Evolutionary conservation across 2,113 vertebrate genomes (phyloP).

Genomic region (Psilopsiagon aymara): DNA sequence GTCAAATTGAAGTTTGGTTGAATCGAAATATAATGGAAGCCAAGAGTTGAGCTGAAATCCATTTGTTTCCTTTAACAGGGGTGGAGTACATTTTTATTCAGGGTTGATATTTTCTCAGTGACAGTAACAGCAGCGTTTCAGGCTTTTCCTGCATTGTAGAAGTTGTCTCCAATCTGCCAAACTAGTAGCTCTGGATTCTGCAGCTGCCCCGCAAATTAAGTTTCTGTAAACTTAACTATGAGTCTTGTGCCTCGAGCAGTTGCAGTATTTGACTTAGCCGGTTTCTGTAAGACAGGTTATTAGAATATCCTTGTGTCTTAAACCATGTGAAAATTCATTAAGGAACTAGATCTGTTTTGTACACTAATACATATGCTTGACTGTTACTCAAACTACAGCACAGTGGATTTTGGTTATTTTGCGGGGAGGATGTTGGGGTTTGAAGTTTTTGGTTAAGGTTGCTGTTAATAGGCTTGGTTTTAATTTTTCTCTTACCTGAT

Average conservation of each 20-base stretch:
- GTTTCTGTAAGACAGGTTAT: conserved; percentile 12
- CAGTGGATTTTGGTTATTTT: accelerated
- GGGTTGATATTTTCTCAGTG: conserved; percentile 24
- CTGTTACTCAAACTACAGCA: neutral
- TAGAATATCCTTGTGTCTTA: neutral
- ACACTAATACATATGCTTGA: neutral
- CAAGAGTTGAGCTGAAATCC: neutral
- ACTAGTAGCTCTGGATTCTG: conserved; percentile 46
- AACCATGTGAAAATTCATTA: neutral
- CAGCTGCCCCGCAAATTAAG: conserved; percentile 7
- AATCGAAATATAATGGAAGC: neutral
- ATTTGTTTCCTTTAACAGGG: conserved; percentile 11
- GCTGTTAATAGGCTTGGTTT: neutral
- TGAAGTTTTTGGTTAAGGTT: neutral
- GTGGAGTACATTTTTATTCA: conserved; percentile 9
- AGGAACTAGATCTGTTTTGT: neutral
- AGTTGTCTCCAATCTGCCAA: conserved; percentile 20
- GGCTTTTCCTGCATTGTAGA: conserved; percentile 30
- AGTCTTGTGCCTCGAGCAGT: conserved; percentile 8
- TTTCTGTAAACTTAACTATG: neutral
- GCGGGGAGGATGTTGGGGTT: neutral
- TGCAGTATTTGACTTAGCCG: neutral
- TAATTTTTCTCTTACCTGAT: neutral
- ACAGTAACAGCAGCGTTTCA: conserved; percentile 46
- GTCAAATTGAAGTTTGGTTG: conserved; percentile 5